Percentiles rank a stretch among this genome's conserved stretches.
phyloP scores from a whole-genome alignment of 2,888 invertebrate genomes.

The Patella pellucida region DNA sequence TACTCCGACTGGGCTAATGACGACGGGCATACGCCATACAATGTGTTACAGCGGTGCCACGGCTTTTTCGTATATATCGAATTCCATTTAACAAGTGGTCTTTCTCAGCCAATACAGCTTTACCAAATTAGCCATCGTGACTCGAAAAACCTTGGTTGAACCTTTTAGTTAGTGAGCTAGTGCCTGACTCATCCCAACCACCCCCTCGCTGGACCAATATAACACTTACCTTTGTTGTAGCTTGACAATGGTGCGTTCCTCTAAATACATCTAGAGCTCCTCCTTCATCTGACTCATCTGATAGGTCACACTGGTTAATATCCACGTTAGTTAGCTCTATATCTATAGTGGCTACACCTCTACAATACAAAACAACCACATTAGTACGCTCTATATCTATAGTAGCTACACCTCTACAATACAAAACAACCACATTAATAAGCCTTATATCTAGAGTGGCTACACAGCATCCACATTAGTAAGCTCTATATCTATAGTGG shows the following conservation, averaged over 20 bases:
- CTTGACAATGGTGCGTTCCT: slow-evolving; percentile 90
- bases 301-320: slow-evolving; percentile 84
- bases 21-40: too few relatives aligned
- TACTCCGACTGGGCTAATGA: too few relatives aligned
- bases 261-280: slow-evolving; percentile 85
- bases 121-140: too few relatives aligned
- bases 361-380: slow-evolving; percentile 31
- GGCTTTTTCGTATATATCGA: too few relatives aligned
- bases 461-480: slow-evolving; percentile 61
- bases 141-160: too few relatives aligned
- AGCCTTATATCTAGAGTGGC: slow-evolving; percentile 70
- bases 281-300: slow-evolving; percentile 42
- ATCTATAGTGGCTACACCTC: slow-evolving; percentile 69
- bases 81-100: too few relatives aligned
- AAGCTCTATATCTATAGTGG: slow-evolving; percentile 70
- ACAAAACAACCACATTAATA: slow-evolving; percentile 25
- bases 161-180: too few relatives aligned
- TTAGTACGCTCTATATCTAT: slow-evolving; percentile 68
- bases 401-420: slow-evolving; percentile 42
- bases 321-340: slow-evolving; percentile 70
- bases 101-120: too few relatives aligned
- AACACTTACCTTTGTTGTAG: slow-evolving; percentile 52
- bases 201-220: neutral
- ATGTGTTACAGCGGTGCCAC: too few relatives aligned
- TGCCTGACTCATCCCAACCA: too few relatives aligned